Percentiles rank a stretch among this genome's conserved stretches.
These are phyloP conservation scores for Thamnophis sirtalis DNA, from an alignment of 2,113 vertebrate species.

Conservation along the genomic window DNA sequence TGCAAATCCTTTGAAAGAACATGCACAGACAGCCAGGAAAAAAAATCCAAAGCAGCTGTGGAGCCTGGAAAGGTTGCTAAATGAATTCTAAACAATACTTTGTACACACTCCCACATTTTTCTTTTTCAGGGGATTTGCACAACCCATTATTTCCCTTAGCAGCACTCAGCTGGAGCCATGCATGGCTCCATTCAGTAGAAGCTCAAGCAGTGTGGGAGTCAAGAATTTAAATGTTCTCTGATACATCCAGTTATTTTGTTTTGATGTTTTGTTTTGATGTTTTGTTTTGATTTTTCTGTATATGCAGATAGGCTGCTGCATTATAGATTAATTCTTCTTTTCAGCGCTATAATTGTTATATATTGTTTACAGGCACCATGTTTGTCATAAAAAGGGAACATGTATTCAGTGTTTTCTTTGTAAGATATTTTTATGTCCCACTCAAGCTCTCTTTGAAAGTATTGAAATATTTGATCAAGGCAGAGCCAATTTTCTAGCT, in stretches of 20 bases:
- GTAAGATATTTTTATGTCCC: background rate
- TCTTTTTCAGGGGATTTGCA: background rate
- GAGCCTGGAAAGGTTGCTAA: background rate
- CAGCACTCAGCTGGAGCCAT: slow-evolving; percentile 9
- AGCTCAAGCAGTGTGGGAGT: background rate
- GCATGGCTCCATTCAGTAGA: slow-evolving; percentile 34
- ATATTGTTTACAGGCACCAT: background rate
- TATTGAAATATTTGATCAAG: background rate
- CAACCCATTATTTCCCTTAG: slow-evolving; percentile 12
- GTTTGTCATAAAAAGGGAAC: background rate
- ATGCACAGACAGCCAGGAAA: background rate
- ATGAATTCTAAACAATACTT: background rate
- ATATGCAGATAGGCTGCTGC: slow-evolving; percentile 8
- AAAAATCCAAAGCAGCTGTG: background rate
- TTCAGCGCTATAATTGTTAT: background rate
- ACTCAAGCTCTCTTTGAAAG: background rate
- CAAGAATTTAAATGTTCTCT: background rate
- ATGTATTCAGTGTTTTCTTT: background rate
- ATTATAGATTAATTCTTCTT: slow-evolving; percentile 9
- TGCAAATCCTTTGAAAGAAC: background rate
- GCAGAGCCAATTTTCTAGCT: background rate
- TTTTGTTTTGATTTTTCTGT: slow-evolving; percentile 13
- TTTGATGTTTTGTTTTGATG: background rate
- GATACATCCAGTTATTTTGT: slow-evolving; percentile 5
- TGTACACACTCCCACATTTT: background rate